Conservation (phyloP, 2,888 invertebrate genomes). For the Oscheius sp. region DNA sequence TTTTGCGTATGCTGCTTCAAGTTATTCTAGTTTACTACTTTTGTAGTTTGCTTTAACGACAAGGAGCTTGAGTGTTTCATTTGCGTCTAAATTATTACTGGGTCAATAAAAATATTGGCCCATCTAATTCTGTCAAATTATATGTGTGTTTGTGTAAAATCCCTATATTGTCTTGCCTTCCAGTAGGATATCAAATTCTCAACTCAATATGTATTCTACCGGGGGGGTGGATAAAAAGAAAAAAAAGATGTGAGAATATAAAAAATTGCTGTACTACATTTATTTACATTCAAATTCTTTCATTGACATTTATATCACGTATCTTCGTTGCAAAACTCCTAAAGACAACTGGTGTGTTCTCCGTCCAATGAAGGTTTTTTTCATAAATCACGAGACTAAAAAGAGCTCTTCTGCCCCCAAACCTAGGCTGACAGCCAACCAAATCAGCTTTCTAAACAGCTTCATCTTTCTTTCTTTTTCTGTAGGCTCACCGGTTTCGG, state of each 20-base stretch:
- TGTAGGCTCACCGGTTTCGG: slow-evolving; percentile 29
- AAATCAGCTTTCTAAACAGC: slow-evolving; percentile 7
- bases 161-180: too few species aligned
- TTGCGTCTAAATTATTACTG: too few species aligned
- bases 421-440: background rate
- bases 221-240: slow-evolving; percentile 13
- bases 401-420: slow-evolving; percentile 12
- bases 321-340: slow-evolving; percentile 20
- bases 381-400: slow-evolving; percentile 28
- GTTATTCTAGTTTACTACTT: too few species aligned
- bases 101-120: too few species aligned
- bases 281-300: slow-evolving; percentile 4
- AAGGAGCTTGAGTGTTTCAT: too few species aligned
- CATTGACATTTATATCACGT: slow-evolving; percentile 16
- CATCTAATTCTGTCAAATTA: too few species aligned
- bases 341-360: slow-evolving; percentile 27
- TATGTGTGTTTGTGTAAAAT: too few species aligned
- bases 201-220: too few species aligned
- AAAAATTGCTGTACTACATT: too few species aligned
- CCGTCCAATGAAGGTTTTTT: slow-evolving; percentile 27
- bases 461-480: background rate
- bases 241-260: background rate
- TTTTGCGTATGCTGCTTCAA: too few species aligned
- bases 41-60: too few species aligned
- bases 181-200: too few species aligned